Evolutionary conservation across 2,797 vertebrate species (phyloP), one percentile per base, ranked within the genome.

Genomic region (Esox masquinongy): DNA sequence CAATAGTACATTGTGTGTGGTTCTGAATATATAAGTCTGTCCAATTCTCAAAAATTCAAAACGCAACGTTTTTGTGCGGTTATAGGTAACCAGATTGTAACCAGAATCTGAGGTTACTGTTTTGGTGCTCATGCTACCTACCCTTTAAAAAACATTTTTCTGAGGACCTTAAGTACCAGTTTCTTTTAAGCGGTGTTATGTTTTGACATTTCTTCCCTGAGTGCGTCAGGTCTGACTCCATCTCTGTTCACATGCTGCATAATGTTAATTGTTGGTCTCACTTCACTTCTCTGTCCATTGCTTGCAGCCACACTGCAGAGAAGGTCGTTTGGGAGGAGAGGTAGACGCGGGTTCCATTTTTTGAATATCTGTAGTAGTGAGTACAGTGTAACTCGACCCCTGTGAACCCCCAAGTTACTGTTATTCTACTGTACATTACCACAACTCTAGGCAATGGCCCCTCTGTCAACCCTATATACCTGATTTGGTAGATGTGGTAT

Each of bases 321-420:
- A 95, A 96, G 95, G 95, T 96, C 96, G 93, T 93, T 96, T 93
- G 95, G 95, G 92, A 95, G 93, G 94, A 96, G 97, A 98, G 97
- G 97, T 97, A 98, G 96, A 97, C 94, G 92, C 82, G 91, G 93
- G 88, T 92, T 94, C 94, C 90, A 82, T 93, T 91, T 95, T 91
- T 95, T 95, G 88, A 94, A 87, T 95, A 95, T 92, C 92, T 91
- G 84, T 95, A 95, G 86, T 95, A 96, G 94, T 93, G 95, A 95
- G 94, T 89, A 88, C 94, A 89, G 94, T 89, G 83, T 93, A 92
- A 92, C 79, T 88, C 92, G 91, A 91, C 64, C 51, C 39, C 76
- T 91, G 79, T 90, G 77, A 90, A 31, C 70, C 34, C 34, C 71
- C 16, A 53, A 19, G 49, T 59, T 31, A 56, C 53, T 56, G 19